Base-by-base conservation (phyloP, 2,888 invertebrate species). In the Spodoptera exigua region DNA sequence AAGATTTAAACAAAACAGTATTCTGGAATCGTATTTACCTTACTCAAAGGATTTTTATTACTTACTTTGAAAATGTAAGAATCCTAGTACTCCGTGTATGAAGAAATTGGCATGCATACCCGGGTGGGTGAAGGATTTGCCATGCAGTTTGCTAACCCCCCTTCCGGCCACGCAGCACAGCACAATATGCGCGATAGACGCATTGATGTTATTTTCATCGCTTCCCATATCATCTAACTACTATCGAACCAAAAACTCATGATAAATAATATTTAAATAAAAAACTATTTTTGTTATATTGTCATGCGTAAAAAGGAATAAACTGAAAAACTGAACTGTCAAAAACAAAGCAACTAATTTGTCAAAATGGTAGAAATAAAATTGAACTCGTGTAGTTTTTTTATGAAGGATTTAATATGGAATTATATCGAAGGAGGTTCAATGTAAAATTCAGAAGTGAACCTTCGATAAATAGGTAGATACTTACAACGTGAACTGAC, bases 51-150 rank as follows among this genome's bases (percentile, higher is more conserved):
- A n/a, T 27, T 10, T 10, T 12, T 9, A 0, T 41, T 63, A 78
- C 78, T 13, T 48, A 75, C 75, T 75, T 61, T 75, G 90, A 61
- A 82, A 87, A 69, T 90, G 84, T 36, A 92, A 61, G 67, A 91
- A 84, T 74, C 92, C 92, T 49, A 92, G 10, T 36, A 91, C 55
- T 56, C 92, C 91, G 49, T 93, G 92, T 65, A 92, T 68, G 69
- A 93, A 87, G 73, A 87, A 90, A 73, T 92, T 93, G 1, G 82
- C 87, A 68, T 93, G 92, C 89, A 92, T 88, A 41, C 92, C 93
- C 1, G 91, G 89, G 52, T 90, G 85, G 34, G 88, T 85, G 69
- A 76, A 92, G 49, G 81, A 85, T 46, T 76, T 81, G 27, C 78
- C 65, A 9, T 76, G 75, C 62, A 78, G 68, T 10, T 72, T 54